Percentiles rank a stretch among this genome's conserved stretches.
These are phyloP conservation scores for Sebastes reedi DNA, from an alignment of 2,797 vertebrate genomes.

Conservation along the genomic window DNA sequence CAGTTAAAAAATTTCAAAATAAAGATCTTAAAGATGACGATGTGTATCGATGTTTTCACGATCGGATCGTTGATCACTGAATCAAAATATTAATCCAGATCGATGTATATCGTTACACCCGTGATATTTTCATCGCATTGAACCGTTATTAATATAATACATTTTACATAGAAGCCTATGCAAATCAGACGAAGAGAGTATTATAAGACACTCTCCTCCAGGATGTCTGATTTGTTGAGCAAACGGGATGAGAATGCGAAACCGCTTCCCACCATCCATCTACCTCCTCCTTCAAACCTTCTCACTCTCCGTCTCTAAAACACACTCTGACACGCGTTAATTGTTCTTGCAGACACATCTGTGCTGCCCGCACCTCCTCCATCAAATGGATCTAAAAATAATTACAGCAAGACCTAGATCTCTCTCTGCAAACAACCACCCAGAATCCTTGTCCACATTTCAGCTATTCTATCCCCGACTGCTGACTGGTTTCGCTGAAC, in stretches of 20 bases:
- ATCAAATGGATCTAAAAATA: constrained; percentile 51
- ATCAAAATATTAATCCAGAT: too few relatives aligned
- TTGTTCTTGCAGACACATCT: constrained; percentile 58
- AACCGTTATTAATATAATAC: not conserved
- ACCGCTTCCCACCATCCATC: not conserved
- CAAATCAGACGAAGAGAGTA: not conserved
- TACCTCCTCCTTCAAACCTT: not conserved
- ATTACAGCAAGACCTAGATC: constrained; percentile 28
- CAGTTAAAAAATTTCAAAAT: too few relatives aligned
- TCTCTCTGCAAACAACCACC: not conserved
- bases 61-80: too few relatives aligned
- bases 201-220: not conserved
- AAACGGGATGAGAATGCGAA: constrained; percentile 18
- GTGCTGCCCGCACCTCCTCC: constrained; percentile 44
- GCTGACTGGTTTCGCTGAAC: not conserved
- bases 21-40: too few relatives aligned
- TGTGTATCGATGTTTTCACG: too few relatives aligned
- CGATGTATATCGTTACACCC: too few relatives aligned
- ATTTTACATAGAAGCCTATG: not conserved
- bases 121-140: not conserved
- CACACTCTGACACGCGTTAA: constrained; percentile 24
- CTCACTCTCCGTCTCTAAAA: not conserved
- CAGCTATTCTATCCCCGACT: not conserved
- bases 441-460: not conserved
- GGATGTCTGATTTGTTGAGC: constrained; percentile 8